Evolutionary conservation across 2,113 vertebrate genomes (phyloP).

Genomic region (Trogon melanurus): DNA sequence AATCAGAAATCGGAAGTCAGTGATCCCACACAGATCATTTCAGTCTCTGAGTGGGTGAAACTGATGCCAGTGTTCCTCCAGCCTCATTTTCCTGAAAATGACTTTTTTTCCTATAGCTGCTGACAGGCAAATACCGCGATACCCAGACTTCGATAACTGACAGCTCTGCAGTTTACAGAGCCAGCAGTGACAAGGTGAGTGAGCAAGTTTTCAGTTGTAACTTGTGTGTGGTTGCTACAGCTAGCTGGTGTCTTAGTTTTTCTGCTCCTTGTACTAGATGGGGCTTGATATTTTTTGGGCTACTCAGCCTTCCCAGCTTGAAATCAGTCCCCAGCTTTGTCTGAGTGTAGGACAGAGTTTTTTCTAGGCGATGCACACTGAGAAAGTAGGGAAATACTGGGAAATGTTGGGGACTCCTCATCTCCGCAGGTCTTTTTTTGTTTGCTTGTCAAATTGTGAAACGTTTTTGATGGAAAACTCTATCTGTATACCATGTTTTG

Average conservation of each 20-base stretch:
- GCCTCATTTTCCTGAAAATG: not conserved
- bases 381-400: not conserved
- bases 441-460: not conserved
- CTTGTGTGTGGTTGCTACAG: rapidly evolving
- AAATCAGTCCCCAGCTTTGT: not conserved
- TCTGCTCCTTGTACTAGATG: not conserved
- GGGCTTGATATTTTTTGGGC: rapidly evolving
- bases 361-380: rapidly evolving
- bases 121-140: conserved; percentile 85
- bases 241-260: too few relatives aligned
- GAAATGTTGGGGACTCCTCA: rapidly evolving
- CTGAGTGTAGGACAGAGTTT: rapidly evolving
- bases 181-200: conserved; percentile 81
- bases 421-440: rapidly evolving
- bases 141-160: conserved; percentile 93
- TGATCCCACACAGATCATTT: rapidly evolving
- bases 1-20: rapidly evolving
- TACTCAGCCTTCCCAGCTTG: not conserved
- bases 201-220: rapidly evolving
- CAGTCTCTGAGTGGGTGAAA: rapidly evolving
- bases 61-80: rapidly evolving
- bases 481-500: rapidly evolving
- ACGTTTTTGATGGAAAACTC: not conserved
- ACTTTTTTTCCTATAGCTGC: conserved; percentile 73
- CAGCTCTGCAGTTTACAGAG: conserved; percentile 84